These are phyloP conservation scores for Siphonodentalium dalli DNA, from an alignment of 2,888 invertebrate species.

Conservation along the genomic window DNA sequence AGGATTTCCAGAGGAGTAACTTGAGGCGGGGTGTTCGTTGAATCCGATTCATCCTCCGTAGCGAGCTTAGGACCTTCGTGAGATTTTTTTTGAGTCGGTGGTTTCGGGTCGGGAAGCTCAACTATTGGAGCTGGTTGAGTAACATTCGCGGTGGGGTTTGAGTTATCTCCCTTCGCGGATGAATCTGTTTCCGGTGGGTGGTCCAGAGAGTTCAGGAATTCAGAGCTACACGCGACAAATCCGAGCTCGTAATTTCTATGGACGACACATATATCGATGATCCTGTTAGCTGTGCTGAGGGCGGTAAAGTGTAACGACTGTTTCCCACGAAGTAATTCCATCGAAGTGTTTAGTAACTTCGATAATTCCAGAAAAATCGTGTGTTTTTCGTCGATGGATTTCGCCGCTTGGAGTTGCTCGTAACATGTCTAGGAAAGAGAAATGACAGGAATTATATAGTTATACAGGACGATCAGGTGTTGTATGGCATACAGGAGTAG, in stretches of 20 bases:
- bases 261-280: conserved; percentile 69
- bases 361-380: conserved; percentile 67
- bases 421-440: conserved; percentile 46
- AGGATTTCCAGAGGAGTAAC: conserved; percentile 59
- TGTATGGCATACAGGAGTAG: neutral
- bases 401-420: conserved; percentile 44
- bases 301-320: conserved; percentile 72
- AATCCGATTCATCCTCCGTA: too few species aligned
- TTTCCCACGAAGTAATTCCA: conserved; percentile 70
- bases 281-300: conserved; percentile 70
- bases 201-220: conserved; percentile 21
- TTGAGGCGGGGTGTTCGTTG: conserved; percentile 33
- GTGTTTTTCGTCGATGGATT: conserved; percentile 41
- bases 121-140: too few species aligned
- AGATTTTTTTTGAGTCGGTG: too few species aligned
- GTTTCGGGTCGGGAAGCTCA: too few species aligned
- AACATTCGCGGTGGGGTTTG: too few species aligned
- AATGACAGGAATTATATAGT: neutral
- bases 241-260: conserved; percentile 63
- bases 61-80: too few species aligned
- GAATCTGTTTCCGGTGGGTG: too few species aligned
- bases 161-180: too few species aligned
- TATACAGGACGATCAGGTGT: neutral
- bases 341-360: conserved; percentile 69
- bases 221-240: conserved; percentile 25